Evolutionary conservation across 2,797 vertebrate genomes (phyloP), one percentile per base, ranked within the genome.

Genomic region (Pseudocheirus occidentalis): DNA sequence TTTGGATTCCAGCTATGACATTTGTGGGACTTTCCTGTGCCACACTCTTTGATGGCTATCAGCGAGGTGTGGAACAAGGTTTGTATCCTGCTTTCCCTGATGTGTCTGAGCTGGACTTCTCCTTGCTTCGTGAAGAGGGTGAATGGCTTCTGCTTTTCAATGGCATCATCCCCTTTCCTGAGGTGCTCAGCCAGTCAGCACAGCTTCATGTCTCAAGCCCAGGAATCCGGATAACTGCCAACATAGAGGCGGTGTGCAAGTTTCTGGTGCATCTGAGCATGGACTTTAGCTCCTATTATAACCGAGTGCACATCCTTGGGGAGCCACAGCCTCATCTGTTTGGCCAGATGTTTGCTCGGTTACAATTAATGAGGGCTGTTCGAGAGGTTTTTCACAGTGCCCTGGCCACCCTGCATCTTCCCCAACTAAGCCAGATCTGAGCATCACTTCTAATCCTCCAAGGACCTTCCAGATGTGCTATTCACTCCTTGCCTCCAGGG

Each of bases 201-300:
- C 98, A 98, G 89, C 98, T 98, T 5, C 96, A 99, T 1, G 40
- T 54, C 16, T 5, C 97, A 0, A 98, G 95, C 96, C 98, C 96
- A 66, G 99, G 98, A 97, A 98, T 96, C 28, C 98, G 97, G 13
- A 31, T 98, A 73, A 96, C 97, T 14, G 98, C 94, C 9, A 98
- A 92, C 97, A 99, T 98, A 16, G 99, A 98, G 98, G 98, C 12
- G 98, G 99, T 99, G 28, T 99, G 99, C 98, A 99, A 99, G 98
- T 99, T 99, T 96, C 98, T 99, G 28, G 99, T 99, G 96, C 99
- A 99, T 91, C 99, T 99, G 97, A 99, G 99, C 98, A 99, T 99
- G 99, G 99, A 99, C 97, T 99, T 99, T 98, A 99, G 99, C 98
- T 99, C 99, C 0, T 99, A 99, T 98, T 99, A 99, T 98, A 99